Percentiles rank a stretch among this genome's conserved stretches.
phyloP scores from a whole-genome alignment of 2,888 invertebrate genomes.

The Apotomis capreana region DNA sequence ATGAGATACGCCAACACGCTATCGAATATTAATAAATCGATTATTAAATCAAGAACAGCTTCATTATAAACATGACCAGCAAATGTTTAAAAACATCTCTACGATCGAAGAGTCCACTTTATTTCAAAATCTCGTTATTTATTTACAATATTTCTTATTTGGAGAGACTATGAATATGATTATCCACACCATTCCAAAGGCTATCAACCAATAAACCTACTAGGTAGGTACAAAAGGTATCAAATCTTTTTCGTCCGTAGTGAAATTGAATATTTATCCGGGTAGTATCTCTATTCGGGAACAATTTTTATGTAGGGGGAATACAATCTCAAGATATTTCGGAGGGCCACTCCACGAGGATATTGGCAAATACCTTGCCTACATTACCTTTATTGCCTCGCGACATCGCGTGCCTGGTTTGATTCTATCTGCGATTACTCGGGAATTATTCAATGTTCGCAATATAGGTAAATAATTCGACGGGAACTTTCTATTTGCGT shows the following conservation, averaged over 20 bases:
- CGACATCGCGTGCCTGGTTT: conserved; percentile 74
- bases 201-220: conserved; percentile 81
- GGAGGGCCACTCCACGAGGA: conserved; percentile 80
- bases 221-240: conserved; percentile 81
- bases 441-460: conserved; percentile 49
- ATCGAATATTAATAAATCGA: conserved; percentile 35
- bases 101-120: conserved; percentile 14
- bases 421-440: conserved; percentile 75
- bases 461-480: conserved; percentile 33
- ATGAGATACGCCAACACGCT: conserved; percentile 20
- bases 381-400: conserved; percentile 82
- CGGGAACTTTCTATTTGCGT: conserved; percentile 30
- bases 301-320: conserved; percentile 83
- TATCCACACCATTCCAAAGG: conserved; percentile 81
- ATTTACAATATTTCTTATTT: conserved; percentile 66
- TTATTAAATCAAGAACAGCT: conserved; percentile 36
- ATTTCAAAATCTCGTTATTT: conserved; percentile 49
- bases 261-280: conserved; percentile 84
- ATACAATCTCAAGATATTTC: conserved; percentile 82
- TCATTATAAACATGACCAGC: conserved; percentile 27
- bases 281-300: conserved; percentile 83
- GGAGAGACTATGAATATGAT: conserved; percentile 80
- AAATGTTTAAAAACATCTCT: conserved; percentile 18
- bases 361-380: conserved; percentile 82
- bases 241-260: conserved; percentile 83